These are phyloP conservation scores for Semibalanus balanoides DNA, from an alignment of 1,140 invertebrate genomes.

Conservation along the genomic window DNA sequence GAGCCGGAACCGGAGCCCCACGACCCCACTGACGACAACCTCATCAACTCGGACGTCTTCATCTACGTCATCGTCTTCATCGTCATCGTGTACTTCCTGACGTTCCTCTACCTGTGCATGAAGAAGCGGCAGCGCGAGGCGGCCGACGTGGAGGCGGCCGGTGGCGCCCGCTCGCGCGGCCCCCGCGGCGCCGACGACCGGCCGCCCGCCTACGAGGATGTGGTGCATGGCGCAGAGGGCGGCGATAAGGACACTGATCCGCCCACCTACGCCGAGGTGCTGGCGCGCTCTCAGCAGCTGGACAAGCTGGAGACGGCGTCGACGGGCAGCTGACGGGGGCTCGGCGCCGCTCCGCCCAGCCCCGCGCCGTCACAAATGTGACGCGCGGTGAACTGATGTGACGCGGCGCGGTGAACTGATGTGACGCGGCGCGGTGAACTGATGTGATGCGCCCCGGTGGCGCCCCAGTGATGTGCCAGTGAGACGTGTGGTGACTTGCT, in stretches of 20 bases:
- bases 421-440: no score
- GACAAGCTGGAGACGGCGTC: background rate
- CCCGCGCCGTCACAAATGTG: no score
- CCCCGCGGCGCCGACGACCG: background rate
- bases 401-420: no score
- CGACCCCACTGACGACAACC: background rate
- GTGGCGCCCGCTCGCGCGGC: no score
- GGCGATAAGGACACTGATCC: background rate
- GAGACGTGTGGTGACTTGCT: no score
- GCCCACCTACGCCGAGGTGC: background rate
- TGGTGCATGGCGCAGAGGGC: background rate
- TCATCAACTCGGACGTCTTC: slow-evolving; percentile 1
- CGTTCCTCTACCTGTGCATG: background rate
- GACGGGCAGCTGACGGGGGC: background rate
- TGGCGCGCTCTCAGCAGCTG: background rate
- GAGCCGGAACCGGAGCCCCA: background rate
- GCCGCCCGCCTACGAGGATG: background rate
- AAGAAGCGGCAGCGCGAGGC: background rate
- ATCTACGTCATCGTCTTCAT: background rate
- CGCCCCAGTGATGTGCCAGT: no score
- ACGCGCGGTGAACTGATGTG: no score
- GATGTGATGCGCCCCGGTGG: no score
- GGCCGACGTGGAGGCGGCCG: background rate
- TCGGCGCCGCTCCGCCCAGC: no score
- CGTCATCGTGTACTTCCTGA: background rate